Conservation (phyloP, 2,797 vertebrate genomes). For the Ceyx erithaca region DNA sequence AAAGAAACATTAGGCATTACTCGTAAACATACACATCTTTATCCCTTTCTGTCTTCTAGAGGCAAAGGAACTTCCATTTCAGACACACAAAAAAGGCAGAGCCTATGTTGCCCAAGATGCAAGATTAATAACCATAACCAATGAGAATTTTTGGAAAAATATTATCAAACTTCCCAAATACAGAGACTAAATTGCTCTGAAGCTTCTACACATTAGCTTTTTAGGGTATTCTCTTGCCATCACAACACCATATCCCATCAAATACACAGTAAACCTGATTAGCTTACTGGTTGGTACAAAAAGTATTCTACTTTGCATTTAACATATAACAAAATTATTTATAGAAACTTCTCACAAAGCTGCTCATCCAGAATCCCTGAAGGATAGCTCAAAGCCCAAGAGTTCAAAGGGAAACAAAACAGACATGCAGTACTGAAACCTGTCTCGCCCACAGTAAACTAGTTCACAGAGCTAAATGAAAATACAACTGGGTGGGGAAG, state of each 20-base stretch:
- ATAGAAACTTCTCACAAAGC: neutral
- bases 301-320: neutral
- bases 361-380: neutral
- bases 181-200: neutral
- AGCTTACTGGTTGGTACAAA: neutral
- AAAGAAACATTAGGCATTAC: neutral
- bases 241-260: neutral
- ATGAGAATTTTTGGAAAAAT: neutral
- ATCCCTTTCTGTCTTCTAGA: neutral
- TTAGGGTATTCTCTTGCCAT: neutral
- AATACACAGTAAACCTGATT: neutral
- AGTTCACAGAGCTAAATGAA: neutral
- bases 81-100: neutral
- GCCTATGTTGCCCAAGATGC: neutral
- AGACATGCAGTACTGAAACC: neutral
- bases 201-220: neutral
- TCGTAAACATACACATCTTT: neutral
- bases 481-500: neutral
- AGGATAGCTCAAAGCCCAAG: neutral
- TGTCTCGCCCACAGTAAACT: neutral
- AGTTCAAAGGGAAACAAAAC: neutral
- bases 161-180: neutral
- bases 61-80: neutral
- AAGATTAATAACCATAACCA: neutral
- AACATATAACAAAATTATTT: neutral